Evolutionary conservation across 2,888 invertebrate species (phyloP).

Genomic region (Prosopocoilus inquinatus): DNA sequence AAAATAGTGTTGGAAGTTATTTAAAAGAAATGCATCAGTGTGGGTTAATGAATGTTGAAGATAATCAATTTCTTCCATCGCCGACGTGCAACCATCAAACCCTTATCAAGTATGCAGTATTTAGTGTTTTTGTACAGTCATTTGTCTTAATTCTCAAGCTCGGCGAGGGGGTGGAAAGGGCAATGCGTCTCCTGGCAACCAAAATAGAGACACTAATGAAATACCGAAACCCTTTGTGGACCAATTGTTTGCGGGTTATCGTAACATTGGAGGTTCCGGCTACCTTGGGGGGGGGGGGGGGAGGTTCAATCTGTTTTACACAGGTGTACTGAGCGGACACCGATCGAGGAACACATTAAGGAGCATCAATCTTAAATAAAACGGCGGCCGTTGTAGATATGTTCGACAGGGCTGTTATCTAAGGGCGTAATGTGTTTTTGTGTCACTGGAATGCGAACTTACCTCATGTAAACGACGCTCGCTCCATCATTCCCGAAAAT

Average conservation of each 20-base stretch:
- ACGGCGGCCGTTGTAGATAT: constrained; percentile 22
- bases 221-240: constrained; percentile 14
- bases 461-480: constrained; percentile 23
- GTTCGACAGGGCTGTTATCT: constrained; percentile 24
- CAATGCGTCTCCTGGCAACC: constrained; percentile 31
- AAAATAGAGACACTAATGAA: constrained; percentile 22
- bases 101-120: constrained; percentile 39
- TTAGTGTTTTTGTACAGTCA: constrained; percentile 36
- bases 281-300: constrained; percentile 4
- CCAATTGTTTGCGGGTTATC: constrained; percentile 11
- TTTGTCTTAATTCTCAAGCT: constrained; percentile 37
- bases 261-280: constrained; percentile 8
- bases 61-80: constrained; percentile 33
- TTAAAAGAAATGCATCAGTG: constrained; percentile 7
- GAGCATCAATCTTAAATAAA: constrained; percentile 22
- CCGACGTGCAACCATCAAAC: constrained; percentile 33
- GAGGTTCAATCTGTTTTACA: constrained; percentile 7
- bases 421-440: constrained; percentile 24
- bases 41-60: constrained; percentile 21
- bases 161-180: constrained; percentile 30
- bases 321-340: constrained; percentile 3
- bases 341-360: constrained; percentile 16
- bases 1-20: too few relatives aligned
- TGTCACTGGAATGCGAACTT: constrained; percentile 21
- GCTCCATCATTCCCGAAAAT: constrained; percentile 23